These are phyloP conservation scores for Engystomops pustulosus DNA, from an alignment of 2,113 vertebrate genomes.

Conservation along the genomic window DNA sequence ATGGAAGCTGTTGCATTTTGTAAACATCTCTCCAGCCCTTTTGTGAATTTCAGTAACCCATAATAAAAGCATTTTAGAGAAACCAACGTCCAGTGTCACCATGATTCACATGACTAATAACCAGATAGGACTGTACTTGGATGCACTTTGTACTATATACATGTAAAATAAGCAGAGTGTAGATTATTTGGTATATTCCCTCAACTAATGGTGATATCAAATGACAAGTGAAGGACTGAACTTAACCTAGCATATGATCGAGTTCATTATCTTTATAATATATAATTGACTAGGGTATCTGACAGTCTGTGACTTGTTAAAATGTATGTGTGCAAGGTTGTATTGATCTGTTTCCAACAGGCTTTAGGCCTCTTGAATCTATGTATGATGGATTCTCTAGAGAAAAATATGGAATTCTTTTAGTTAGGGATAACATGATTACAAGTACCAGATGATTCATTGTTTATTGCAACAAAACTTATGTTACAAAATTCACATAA, in stretches of 20 bases:
- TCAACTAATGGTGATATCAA: not conserved
- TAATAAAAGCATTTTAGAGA: conserved; percentile 44
- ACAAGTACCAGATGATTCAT: not conserved
- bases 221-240: not conserved
- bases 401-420: not conserved
- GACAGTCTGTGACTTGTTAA: not conserved
- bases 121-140: conserved; percentile 31
- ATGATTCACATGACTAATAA: conserved; percentile 29
- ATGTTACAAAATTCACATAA: not conserved
- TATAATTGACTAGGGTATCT: not conserved
- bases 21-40: conserved; percentile 50
- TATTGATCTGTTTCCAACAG: not conserved
- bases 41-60: conserved; percentile 47
- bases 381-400: not conserved
- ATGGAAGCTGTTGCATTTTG: conserved; percentile 50
- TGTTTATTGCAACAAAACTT: not conserved
- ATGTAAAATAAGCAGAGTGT: not conserved
- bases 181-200: not conserved
- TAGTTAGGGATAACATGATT: not conserved
- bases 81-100: conserved; percentile 37
- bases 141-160: not conserved
- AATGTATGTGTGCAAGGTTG: not conserved
- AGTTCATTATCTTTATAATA: not conserved
- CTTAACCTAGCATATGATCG: not conserved
- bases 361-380: not conserved